phyloP scores from a whole-genome alignment of 2,113 vertebrate species.

The Oreotrochilus melanogaster region DNA sequence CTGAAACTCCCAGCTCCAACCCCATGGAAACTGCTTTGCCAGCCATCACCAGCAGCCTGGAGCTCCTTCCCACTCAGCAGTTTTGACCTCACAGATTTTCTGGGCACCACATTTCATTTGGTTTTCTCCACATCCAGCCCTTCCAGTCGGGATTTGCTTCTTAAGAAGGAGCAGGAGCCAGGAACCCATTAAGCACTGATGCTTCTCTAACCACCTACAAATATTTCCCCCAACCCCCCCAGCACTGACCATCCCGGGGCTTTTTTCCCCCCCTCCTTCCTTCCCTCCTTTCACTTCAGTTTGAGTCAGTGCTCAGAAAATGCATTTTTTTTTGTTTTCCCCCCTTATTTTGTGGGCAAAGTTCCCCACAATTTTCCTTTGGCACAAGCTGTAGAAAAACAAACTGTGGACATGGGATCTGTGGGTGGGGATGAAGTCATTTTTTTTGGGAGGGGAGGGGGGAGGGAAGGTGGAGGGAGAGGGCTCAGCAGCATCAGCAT shows the following conservation, averaged over 20 bases:
- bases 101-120: neutral
- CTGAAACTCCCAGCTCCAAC: neutral
- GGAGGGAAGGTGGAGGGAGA: neutral
- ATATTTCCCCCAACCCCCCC: neutral
- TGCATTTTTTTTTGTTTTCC: neutral
- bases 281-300: no score
- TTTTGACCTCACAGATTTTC: neutral
- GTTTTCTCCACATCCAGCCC: neutral
- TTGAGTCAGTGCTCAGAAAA: neutral
- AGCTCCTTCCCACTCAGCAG: neutral
- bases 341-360: neutral
- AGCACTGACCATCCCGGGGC: neutral
- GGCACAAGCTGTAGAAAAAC: neutral
- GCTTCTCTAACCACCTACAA: neutral
- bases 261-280: neutral
- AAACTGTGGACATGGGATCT: neutral
- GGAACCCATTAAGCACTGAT: rapidly evolving
- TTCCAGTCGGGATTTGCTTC: neutral
- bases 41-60: rapidly evolving
- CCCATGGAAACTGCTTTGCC: neutral
- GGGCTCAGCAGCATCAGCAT: slow-evolving; percentile 38
- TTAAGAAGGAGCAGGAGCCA: neutral
- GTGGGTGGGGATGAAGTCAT: neutral
- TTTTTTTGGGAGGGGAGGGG: neutral
- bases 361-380: slow-evolving; percentile 20